These are phyloP conservation scores for Petrocephalus sullivani DNA, from an alignment of 2,797 vertebrate genomes.

Conservation along the genomic window DNA sequence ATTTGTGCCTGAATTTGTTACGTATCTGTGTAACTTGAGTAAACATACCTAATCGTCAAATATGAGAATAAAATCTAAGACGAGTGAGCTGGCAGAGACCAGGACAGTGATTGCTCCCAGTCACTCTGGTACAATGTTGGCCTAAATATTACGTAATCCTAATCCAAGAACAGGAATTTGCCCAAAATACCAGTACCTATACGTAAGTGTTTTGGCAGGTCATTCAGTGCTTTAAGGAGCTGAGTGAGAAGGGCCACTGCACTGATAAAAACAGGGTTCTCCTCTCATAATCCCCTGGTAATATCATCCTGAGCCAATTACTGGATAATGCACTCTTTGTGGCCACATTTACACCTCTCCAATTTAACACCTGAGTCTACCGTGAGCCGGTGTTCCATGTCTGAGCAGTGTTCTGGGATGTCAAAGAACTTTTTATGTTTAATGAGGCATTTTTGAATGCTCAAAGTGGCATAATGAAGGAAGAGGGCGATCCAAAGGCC, in stretches of 20 bases:
- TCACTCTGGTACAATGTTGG: neutral
- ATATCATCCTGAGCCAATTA: neutral
- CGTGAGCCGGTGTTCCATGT: neutral
- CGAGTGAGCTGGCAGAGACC: neutral
- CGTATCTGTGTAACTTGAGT: neutral
- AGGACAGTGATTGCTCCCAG: neutral
- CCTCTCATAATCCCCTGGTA: conserved; percentile 20
- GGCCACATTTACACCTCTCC: neutral
- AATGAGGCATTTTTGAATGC: neutral
- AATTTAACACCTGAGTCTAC: neutral
- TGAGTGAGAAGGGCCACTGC: neutral
- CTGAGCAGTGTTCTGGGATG: neutral
- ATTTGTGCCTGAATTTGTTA: neutral
- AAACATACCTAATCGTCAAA: neutral
- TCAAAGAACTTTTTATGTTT: neutral
- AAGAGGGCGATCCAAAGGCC: neutral
- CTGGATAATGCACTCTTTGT: conserved; percentile 4
- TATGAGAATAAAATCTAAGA: neutral
- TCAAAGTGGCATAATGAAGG: neutral
- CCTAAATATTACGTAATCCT: neutral
- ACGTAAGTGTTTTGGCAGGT: conserved; percentile 4
- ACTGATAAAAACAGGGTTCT: conserved; percentile 21
- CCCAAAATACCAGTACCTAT: neutral
- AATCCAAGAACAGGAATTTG: neutral
- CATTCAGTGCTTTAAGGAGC: neutral